Percentiles rank a stretch among this genome's conserved stretches.
These are phyloP conservation scores for Ascaphus truei DNA, from an alignment of 2,113 vertebrate genomes.

Conservation along the genomic window DNA sequence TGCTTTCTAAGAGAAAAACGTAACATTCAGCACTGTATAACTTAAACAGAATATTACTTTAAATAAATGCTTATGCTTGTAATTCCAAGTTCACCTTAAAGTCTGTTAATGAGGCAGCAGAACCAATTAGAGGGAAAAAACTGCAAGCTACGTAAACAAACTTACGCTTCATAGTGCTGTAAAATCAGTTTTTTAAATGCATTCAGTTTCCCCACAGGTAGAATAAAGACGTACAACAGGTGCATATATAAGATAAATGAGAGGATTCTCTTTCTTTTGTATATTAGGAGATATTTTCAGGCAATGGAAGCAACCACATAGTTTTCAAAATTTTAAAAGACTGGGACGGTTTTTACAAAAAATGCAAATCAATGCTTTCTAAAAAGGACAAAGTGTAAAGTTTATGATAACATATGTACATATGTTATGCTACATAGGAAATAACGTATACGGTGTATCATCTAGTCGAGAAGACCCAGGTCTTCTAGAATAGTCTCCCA, in stretches of 20 bases:
- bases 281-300: neutral
- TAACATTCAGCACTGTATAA: neutral
- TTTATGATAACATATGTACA: too few relatives aligned
- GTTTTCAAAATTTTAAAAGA: neutral
- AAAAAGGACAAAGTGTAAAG: too few relatives aligned
- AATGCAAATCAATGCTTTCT: too few relatives aligned
- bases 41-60: neutral
- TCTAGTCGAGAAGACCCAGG: too few relatives aligned
- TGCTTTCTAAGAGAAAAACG: slow-evolving; percentile 45
- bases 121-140: neutral
- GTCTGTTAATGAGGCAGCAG: neutral
- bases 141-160: slow-evolving; percentile 4
- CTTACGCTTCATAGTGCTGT: neutral
- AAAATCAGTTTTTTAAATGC: slow-evolving; percentile 3
- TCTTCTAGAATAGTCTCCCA: too few relatives aligned
- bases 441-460: too few relatives aligned
- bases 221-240: neutral
- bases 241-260: slow-evolving; percentile 8
- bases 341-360: too few relatives aligned
- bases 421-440: too few relatives aligned
- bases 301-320: neutral
- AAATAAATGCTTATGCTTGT: neutral
- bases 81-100: neutral
- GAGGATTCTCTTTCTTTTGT: neutral
- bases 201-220: neutral